phyloP scores from a whole-genome alignment of 2,888 invertebrate genomes.

The Hermaeophaga mercurialis region DNA sequence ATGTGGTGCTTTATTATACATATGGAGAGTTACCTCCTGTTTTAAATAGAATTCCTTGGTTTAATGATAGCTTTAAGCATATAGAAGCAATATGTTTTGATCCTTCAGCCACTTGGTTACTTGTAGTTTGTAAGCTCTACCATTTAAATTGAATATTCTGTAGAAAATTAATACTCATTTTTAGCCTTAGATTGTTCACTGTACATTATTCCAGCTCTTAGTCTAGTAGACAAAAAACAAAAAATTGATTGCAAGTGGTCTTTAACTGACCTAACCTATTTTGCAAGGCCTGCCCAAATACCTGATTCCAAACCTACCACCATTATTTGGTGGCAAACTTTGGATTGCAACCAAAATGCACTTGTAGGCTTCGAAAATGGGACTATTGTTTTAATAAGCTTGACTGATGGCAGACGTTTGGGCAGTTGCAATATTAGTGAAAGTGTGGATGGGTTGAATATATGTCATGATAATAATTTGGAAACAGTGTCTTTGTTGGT shows the following conservation, averaged over 20 bases:
- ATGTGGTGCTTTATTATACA: slow-evolving; percentile 55
- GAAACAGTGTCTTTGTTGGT: slow-evolving; percentile 70
- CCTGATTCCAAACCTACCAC: slow-evolving; percentile 62
- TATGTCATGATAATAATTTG: slow-evolving; percentile 74
- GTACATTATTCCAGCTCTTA: slow-evolving; percentile 66
- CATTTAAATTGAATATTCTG: neutral
- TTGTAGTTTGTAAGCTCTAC: slow-evolving; percentile 62
- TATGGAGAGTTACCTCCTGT: slow-evolving; percentile 55
- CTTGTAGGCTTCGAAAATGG: slow-evolving; percentile 72
- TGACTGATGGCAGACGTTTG: slow-evolving; percentile 71
- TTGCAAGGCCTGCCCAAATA: slow-evolving; percentile 53
- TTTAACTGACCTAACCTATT: slow-evolving; percentile 62
- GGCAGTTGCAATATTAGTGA: slow-evolving; percentile 70
- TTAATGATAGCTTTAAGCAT: slow-evolving; percentile 52
- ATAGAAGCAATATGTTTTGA: slow-evolving; percentile 82
- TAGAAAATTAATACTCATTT: neutral
- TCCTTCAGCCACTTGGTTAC: slow-evolving; percentile 78
- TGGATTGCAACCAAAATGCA: slow-evolving; percentile 71
- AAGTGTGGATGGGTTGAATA: slow-evolving; percentile 66
- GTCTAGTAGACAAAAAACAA: slow-evolving; percentile 62
- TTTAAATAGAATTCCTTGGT: slow-evolving; percentile 55
- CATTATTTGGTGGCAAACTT: slow-evolving; percentile 79
- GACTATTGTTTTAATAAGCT: slow-evolving; percentile 66
- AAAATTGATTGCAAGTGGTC: slow-evolving; percentile 65
- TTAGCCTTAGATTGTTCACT: slow-evolving; percentile 64